These are phyloP conservation scores for Phanerotoma sp. DNA, from an alignment of 2,888 invertebrate species.

Conservation along the genomic window DNA sequence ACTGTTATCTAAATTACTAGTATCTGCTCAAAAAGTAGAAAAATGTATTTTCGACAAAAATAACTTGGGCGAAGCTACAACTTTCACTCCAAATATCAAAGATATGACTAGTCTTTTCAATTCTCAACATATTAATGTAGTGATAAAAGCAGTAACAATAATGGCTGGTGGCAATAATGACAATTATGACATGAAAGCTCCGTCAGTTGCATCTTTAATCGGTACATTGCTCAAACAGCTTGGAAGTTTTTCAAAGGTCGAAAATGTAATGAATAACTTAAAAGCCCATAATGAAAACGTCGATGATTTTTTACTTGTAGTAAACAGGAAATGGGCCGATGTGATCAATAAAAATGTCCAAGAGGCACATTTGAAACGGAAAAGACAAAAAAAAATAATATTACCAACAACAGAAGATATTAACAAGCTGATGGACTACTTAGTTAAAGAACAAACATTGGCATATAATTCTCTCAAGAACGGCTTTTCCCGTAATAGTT, in stretches of 20 bases:
- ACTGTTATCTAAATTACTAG: not conserved
- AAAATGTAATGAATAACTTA: not conserved
- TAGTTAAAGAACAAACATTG: not conserved
- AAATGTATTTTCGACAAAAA: not conserved
- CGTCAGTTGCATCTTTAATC: not conserved
- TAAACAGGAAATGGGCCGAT: not conserved
- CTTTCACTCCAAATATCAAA: not conserved
- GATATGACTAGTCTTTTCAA: not conserved
- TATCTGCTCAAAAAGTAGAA: not conserved
- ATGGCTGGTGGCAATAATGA: not conserved
- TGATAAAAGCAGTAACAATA: not conserved
- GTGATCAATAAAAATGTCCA: slow-evolving; percentile 1
- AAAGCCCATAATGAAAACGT: not conserved
- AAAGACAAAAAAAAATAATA: not conserved
- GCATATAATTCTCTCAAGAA: not conserved
- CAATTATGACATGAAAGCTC: not conserved
- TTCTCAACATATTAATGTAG: not conserved
- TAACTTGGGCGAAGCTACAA: not conserved
- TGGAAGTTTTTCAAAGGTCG: slow-evolving; percentile 2
- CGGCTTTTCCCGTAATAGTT: slow-evolving; percentile 3
- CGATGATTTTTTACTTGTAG: not conserved
- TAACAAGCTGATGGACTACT: slow-evolving; percentile 3
- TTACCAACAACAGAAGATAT: slow-evolving; percentile 23
- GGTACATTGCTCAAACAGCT: slow-evolving; percentile 2
- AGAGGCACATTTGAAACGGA: not conserved